phyloP scores from a whole-genome alignment of 1,140 invertebrate genomes.

The Prorops nasuta region DNA sequence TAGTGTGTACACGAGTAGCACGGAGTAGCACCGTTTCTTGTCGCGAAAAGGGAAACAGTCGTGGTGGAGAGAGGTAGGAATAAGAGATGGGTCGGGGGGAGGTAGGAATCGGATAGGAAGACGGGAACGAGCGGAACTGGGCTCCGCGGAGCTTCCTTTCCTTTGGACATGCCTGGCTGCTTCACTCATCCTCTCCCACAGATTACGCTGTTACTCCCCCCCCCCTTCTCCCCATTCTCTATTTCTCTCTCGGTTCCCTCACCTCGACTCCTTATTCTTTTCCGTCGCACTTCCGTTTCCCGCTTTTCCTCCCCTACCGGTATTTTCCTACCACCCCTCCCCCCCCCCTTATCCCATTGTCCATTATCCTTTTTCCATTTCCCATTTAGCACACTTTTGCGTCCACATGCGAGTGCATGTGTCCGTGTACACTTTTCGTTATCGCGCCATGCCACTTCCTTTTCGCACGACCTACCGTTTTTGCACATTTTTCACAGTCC shows the following conservation, averaged over 20 bases:
- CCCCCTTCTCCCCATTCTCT: constrained; percentile 3
- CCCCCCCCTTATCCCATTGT: too few species aligned
- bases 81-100: neutral
- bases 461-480: too few species aligned
- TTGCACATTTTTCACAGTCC: too few species aligned
- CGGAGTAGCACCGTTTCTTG: too few species aligned
- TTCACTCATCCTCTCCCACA: constrained; percentile 44
- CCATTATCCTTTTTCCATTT: too few species aligned
- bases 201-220: constrained; percentile 23
- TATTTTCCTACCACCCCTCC: too few species aligned
- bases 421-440: too few species aligned
- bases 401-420: too few species aligned
- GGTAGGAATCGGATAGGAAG: constrained; percentile 32
- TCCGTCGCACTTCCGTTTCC: neutral
- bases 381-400: too few species aligned
- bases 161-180: constrained; percentile 44
- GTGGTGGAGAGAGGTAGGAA: neutral
- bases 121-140: constrained; percentile 45
- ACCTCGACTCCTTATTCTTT: constrained; percentile 2
- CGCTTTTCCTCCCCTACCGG: neutral
- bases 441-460: too few species aligned
- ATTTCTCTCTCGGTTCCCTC: constrained; percentile 3
- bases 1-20: too few species aligned
- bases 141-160: constrained; percentile 46
- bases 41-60: neutral